phyloP scores from a whole-genome alignment of 2,888 invertebrate genomes.

The Serripes groenlandicus region DNA sequence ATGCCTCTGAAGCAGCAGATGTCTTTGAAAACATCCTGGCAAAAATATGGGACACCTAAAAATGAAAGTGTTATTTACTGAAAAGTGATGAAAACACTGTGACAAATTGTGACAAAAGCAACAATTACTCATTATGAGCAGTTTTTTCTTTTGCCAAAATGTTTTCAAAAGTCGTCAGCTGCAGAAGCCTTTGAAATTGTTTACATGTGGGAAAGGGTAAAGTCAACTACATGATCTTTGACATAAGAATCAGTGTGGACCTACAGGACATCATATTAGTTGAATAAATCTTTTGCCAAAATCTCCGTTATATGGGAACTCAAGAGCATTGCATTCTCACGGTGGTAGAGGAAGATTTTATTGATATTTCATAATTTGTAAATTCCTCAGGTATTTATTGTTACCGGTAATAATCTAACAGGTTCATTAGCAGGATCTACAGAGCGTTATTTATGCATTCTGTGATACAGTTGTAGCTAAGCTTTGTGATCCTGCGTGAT shows the following conservation, averaged over 20 bases:
- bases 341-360: constrained; percentile 3
- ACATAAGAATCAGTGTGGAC: too few species aligned
- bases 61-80: too few species aligned
- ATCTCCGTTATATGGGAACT: background rate
- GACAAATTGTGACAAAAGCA: background rate
- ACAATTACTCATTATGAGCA: background rate
- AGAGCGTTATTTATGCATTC: too few species aligned
- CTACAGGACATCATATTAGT: too few species aligned
- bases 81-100: too few species aligned
- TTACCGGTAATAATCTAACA: constrained; percentile 11
- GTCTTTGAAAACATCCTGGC: background rate
- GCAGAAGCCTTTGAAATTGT: too few species aligned
- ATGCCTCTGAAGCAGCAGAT: background rate
- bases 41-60: too few species aligned
- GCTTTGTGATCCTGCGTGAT: too few species aligned
- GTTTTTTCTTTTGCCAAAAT: background rate
- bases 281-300: constrained; percentile 1
- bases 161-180: background rate
- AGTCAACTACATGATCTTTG: too few species aligned
- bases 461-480: too few species aligned
- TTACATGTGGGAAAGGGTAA: too few species aligned
- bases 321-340: constrained; percentile 3
- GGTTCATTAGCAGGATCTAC: constrained; percentile 9
- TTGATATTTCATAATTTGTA: constrained; percentile 23
- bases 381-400: constrained; percentile 28